These are phyloP conservation scores for Anolis carolinensis DNA, from an alignment of 2,113 vertebrate species.

Conservation along the genomic window DNA sequence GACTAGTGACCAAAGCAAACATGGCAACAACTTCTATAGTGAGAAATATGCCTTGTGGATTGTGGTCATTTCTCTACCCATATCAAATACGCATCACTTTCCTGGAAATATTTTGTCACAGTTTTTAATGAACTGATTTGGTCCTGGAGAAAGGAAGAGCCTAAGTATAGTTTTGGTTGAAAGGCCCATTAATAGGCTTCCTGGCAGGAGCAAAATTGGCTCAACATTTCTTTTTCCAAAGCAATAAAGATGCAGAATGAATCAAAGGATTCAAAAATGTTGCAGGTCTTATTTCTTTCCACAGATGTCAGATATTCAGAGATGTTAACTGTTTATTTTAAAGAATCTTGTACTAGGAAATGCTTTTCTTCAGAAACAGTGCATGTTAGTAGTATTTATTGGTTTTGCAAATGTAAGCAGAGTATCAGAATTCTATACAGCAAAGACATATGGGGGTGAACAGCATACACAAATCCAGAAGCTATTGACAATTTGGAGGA, in stretches of 20 bases:
- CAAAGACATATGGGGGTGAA: too few species aligned
- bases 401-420: too few species aligned
- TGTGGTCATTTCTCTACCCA: slow-evolving; percentile 29
- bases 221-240: not conserved
- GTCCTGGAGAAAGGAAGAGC: slow-evolving; percentile 34
- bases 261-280: not conserved
- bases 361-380: not conserved
- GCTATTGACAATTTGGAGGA: too few species aligned
- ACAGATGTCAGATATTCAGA: not conserved
- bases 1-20: not conserved
- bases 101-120: slow-evolving; percentile 65
- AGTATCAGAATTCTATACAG: too few species aligned
- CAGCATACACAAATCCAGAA: too few species aligned
- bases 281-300: not conserved
- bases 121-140: slow-evolving; percentile 48
- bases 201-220: slow-evolving; percentile 28
- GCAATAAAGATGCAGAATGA: not conserved
- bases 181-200: slow-evolving; percentile 43
- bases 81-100: slow-evolving; percentile 47
- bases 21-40: not conserved
- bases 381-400: too few species aligned
- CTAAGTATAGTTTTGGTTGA: slow-evolving; percentile 1
- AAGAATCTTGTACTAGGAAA: not conserved
- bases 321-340: not conserved
- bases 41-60: rapidly evolving